phyloP scores from a whole-genome alignment of 2,888 invertebrate genomes.

The Scaptodrosophila latifasciaeformis region DNA sequence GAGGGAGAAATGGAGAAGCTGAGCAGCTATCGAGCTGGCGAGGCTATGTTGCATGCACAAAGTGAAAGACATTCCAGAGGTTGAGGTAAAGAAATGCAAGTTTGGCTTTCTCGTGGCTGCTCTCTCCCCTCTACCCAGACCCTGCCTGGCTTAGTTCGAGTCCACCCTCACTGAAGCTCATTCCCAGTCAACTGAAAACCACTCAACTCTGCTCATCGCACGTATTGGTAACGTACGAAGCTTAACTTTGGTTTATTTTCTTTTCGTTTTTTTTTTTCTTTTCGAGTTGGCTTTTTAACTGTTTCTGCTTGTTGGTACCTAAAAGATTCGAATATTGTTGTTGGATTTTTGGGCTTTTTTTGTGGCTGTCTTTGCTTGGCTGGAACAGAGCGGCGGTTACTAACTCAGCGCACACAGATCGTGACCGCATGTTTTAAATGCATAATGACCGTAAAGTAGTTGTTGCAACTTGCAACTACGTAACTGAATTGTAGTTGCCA shows the following conservation, averaged over 20 bases:
- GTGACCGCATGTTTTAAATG: conserved; percentile 75
- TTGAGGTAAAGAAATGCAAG: conserved; percentile 52
- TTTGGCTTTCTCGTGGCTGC: conserved; percentile 60
- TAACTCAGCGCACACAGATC: conserved; percentile 72
- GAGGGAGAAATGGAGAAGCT: background rate
- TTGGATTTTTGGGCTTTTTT: conserved; percentile 13
- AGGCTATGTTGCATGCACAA: conserved; percentile 32
- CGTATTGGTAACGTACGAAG: conserved; percentile 5
- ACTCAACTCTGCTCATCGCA: background rate
- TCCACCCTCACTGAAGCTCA: background rate
- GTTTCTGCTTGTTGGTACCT: conserved; percentile 36
- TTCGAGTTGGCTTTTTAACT: conserved; percentile 21
- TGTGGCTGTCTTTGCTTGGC: background rate
- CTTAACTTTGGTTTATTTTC: conserved; percentile 11
- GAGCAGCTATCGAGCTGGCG: conserved; percentile 5
- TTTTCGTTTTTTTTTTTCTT: background rate
- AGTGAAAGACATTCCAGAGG: conserved; percentile 63
- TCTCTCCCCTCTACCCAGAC: too few species aligned
- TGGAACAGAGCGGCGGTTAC: conserved; percentile 51
- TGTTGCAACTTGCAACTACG: conserved; percentile 56
- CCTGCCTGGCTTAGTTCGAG: conserved; percentile 47
- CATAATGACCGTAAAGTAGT: conserved; percentile 75
- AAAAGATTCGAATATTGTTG: conserved; percentile 26
- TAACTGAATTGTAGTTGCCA: conserved; percentile 53
- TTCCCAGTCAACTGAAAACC: too few species aligned